Percentiles rank a stretch among this genome's conserved stretches.
Conservation (phyloP, 2,888 invertebrate genomes). For the Hipparchia semele region DNA sequence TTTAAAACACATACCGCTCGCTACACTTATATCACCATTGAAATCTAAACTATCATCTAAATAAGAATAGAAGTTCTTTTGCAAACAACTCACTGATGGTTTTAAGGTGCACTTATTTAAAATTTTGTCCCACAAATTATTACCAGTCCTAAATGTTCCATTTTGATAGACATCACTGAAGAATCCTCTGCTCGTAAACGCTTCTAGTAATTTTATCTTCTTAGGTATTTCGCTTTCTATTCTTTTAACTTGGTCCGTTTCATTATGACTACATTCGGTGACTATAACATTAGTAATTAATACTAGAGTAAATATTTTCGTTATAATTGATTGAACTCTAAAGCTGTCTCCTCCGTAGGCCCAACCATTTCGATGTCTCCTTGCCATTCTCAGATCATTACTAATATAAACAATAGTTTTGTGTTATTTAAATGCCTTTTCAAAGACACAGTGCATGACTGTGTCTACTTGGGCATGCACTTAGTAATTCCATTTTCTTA, state of each 20-base stretch:
- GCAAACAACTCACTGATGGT: slow-evolving; percentile 88
- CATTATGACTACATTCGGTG: slow-evolving; percentile 52
- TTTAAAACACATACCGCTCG: slow-evolving; percentile 85
- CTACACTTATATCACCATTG: slow-evolving; percentile 85
- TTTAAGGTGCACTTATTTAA: slow-evolving; percentile 86
- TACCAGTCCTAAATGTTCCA: slow-evolving; percentile 82
- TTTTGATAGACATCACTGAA: slow-evolving; percentile 70
- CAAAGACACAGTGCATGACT: slow-evolving; percentile 45
- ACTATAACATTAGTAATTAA: slow-evolving; percentile 54
- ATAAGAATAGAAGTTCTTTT: slow-evolving; percentile 89
- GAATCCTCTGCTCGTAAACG: slow-evolving; percentile 63
- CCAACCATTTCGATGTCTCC: slow-evolving; percentile 40
- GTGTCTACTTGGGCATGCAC: slow-evolving; percentile 40
- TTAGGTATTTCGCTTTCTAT: slow-evolving; percentile 56
- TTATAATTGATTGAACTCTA: slow-evolving; percentile 39
- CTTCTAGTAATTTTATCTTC: slow-evolving; percentile 63
- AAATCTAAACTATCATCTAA: slow-evolving; percentile 86
- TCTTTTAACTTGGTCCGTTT: slow-evolving; percentile 48
- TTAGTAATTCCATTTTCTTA: slow-evolving; percentile 58
- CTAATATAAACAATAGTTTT: slow-evolving; percentile 46
- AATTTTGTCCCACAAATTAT: slow-evolving; percentile 88
- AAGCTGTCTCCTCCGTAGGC: slow-evolving; percentile 24
- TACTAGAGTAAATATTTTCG: slow-evolving; percentile 56
- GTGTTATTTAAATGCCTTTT: slow-evolving; percentile 46
- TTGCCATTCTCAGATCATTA: slow-evolving; percentile 65